Conservation (phyloP, 2,113 vertebrate genomes). For the Daubentonia madagascariensis region DNA sequence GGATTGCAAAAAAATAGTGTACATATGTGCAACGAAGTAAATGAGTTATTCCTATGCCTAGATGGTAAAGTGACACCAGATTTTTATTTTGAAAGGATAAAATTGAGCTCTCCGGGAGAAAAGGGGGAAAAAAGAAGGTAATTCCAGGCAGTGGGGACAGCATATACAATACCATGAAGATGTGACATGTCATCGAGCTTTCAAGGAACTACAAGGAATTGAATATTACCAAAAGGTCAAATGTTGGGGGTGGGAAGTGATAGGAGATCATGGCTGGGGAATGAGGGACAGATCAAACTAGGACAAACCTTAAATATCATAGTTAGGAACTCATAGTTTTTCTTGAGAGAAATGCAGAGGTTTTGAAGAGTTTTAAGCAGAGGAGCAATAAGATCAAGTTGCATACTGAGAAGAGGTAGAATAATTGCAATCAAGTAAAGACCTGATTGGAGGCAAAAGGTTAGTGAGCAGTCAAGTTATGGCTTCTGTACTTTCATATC, state of each 20-base stretch:
- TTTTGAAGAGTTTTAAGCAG: background rate
- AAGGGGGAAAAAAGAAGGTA: background rate
- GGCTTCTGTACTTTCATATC: background rate
- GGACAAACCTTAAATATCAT: background rate
- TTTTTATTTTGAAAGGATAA: background rate
- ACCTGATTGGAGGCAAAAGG: background rate
- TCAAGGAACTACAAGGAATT: background rate
- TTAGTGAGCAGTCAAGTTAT: background rate
- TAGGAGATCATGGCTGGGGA: background rate
- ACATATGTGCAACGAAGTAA: background rate
- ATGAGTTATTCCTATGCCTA: background rate
- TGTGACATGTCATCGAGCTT: background rate
- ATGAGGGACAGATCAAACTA: background rate
- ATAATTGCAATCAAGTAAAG: background rate
- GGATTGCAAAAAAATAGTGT: background rate
- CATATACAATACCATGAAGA: background rate
- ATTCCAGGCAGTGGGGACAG: background rate
- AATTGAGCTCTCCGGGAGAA: background rate
- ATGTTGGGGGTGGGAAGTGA: background rate
- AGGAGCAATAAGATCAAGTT: background rate
- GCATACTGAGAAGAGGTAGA: background rate
- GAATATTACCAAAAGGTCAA: background rate
- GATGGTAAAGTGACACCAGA: background rate
- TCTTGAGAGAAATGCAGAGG: background rate
- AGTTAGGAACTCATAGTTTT: background rate